phyloP scores from a whole-genome alignment of 2,797 vertebrate genomes.

The Natrix natrix region DNA sequence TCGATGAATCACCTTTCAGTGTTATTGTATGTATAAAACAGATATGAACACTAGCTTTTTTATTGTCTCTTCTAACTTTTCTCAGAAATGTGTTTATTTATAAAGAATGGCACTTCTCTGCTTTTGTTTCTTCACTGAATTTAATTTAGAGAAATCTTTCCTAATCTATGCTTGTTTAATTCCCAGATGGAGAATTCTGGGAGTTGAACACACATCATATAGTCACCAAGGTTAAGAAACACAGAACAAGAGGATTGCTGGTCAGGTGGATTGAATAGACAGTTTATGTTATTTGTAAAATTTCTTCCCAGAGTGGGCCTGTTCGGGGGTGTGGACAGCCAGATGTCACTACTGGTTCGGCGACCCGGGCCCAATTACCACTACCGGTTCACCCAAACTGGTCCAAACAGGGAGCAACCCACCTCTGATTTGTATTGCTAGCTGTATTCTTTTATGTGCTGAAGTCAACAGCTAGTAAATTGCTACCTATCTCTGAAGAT shows the following conservation, averaged over 20 bases:
- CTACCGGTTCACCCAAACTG: too few species aligned
- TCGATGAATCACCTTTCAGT: background rate
- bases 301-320: background rate
- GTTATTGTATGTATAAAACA: background rate
- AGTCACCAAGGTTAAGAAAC: background rate
- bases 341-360: too few species aligned
- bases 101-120: background rate
- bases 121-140: background rate
- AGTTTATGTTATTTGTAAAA: background rate
- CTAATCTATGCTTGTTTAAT: background rate
- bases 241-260: background rate
- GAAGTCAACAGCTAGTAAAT: background rate
- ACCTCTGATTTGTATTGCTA: conserved; percentile 1
- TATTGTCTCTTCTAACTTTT: background rate
- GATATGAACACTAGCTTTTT: background rate
- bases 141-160: background rate
- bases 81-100: background rate
- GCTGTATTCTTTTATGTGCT: conserved; percentile 36
- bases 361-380: too few species aligned
- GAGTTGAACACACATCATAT: background rate
- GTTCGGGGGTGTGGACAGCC: too few species aligned
- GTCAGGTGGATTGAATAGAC: background rate
- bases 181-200: background rate
- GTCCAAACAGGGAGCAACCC: too few species aligned
- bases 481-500: background rate